A percentile compares a stretch with the other conserved stretches of the same genome.
phyloP scores from a whole-genome alignment of 2,888 invertebrate species.

The Taenaris catops region DNA sequence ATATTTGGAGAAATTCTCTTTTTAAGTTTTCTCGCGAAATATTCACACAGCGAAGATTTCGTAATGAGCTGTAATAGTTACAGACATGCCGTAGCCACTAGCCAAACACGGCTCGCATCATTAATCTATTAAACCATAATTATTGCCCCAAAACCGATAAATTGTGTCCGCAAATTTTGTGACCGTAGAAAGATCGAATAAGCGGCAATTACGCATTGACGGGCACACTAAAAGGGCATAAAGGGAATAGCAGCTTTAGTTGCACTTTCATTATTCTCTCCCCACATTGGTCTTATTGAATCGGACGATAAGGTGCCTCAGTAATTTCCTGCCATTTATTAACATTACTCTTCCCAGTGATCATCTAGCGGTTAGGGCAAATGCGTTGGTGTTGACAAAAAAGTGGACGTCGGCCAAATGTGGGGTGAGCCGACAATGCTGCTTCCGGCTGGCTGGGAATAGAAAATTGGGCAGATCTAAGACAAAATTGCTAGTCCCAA shows the following conservation, averaged over 20 bases:
- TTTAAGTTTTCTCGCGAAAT: no score
- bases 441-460: slow-evolving; percentile 32
- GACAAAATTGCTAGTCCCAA: neutral
- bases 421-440: slow-evolving; percentile 37
- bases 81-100: no score
- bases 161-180: slow-evolving; percentile 16
- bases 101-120: no score
- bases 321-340: slow-evolving; percentile 76
- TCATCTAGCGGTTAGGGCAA: slow-evolving; percentile 39
- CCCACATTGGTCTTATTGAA: slow-evolving; percentile 70
- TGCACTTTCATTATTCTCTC: slow-evolving; percentile 74
- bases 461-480: slow-evolving; percentile 12
- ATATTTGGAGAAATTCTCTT: no score
- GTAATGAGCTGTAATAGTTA: no score
- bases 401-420: slow-evolving; percentile 38
- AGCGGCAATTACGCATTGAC: slow-evolving; percentile 65
- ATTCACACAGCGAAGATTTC: no score
- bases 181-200: slow-evolving; percentile 42
- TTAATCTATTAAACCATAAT: no score
- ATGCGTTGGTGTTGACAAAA: slow-evolving; percentile 33
- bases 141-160: slow-evolving; percentile 14
- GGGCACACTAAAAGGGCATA: slow-evolving; percentile 41
- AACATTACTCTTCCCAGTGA: slow-evolving; percentile 64
- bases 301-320: slow-evolving; percentile 70
- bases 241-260: slow-evolving; percentile 46